These are phyloP conservation scores for Pachypanchax playfairii DNA, from an alignment of 2,113 vertebrate genomes.

Conservation along the genomic window DNA sequence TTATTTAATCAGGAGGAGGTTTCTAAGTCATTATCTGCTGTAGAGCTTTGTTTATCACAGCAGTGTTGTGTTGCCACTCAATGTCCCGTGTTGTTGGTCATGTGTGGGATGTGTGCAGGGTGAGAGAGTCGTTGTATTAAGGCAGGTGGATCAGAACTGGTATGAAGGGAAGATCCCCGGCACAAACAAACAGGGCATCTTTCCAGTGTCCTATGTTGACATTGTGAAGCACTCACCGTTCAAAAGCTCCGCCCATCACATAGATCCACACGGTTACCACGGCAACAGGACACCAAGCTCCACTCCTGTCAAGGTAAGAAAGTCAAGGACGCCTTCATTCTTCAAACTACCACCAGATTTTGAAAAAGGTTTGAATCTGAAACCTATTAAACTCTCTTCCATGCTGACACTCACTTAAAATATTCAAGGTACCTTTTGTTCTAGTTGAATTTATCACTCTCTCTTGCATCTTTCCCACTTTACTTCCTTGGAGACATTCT, in stretches of 20 bases:
- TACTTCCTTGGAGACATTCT: conserved; percentile 63
- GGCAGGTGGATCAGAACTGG: conserved; percentile 98
- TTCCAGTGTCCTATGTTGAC: conserved; percentile 96
- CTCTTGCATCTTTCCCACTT: conserved; percentile 59
- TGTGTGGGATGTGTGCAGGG: conserved; percentile 79
- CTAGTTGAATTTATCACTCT: conserved; percentile 45
- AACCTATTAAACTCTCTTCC: neutral
- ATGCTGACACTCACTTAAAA: neutral
- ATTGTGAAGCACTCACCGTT: conserved; percentile 86
- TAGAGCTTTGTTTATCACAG: neutral
- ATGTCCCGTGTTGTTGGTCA: conserved; percentile 6
- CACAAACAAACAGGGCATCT: conserved; percentile 95
- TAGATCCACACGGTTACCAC: conserved; percentile 85
- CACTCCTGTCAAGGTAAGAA: conserved; percentile 86
- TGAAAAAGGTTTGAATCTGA: no score
- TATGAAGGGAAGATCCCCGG: conserved; percentile 96
- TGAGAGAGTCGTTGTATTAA: conserved; percentile 90
- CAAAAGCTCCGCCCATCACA: conserved; percentile 83
- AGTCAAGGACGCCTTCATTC: neutral
- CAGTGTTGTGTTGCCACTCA: neutral
- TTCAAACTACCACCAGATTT: neutral
- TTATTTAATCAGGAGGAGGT: no score
- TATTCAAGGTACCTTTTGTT: conserved; percentile 9
- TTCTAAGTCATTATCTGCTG: neutral
- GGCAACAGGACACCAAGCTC: conserved; percentile 85